Conservation (phyloP, 2,797 vertebrate genomes). For the Dipus sagitta region DNA sequence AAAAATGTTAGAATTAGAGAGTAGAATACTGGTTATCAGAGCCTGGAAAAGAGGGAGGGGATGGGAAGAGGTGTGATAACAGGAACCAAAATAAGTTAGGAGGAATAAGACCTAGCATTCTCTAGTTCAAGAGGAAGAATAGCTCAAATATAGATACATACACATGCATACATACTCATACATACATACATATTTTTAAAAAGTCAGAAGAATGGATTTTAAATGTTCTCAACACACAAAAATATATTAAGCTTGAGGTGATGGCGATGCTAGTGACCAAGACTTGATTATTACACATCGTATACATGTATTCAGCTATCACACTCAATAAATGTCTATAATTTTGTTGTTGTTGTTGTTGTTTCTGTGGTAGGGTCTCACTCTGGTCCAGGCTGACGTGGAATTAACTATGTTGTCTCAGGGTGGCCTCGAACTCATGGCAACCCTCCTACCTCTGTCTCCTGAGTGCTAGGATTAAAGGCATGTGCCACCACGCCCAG, state of each 20-base stretch:
- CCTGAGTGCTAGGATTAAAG: too few species aligned
- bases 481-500: too few species aligned
- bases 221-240: constrained; percentile 14
- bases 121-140: neutral
- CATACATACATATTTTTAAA: neutral
- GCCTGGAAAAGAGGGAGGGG: neutral
- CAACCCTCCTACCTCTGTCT: too few species aligned
- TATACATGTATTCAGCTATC: neutral
- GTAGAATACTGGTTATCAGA: neutral
- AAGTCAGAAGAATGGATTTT: neutral
- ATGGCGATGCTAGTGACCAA: neutral
- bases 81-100: neutral
- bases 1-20: neutral
- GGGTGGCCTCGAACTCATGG: too few species aligned
- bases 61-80: neutral
- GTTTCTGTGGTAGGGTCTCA: too few species aligned
- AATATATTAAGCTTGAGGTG: neutral
- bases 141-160: neutral
- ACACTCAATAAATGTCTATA: neutral
- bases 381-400: too few species aligned
- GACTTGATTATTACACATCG: neutral
- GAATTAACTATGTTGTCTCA: too few species aligned
- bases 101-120: neutral
- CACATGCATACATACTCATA: neutral
- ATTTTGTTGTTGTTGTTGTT: too few species aligned